Percentiles rank a stretch among this genome's conserved stretches.
Conservation (phyloP, 2,797 vertebrate species). For the Octomys mimax region DNA sequence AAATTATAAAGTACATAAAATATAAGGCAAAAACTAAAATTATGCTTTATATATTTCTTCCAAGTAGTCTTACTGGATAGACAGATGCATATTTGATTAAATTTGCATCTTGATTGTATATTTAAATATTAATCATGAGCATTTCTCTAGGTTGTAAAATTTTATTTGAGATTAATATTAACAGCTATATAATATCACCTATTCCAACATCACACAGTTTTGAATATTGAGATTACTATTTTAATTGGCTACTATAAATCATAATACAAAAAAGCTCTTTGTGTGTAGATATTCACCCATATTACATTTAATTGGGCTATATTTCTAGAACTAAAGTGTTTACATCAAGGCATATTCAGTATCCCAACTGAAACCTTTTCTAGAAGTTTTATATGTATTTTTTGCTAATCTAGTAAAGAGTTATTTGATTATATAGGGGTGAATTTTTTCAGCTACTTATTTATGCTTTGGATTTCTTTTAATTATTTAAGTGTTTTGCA, state of each 20-base stretch:
- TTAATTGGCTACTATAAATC: not conserved
- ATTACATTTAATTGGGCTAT: not conserved
- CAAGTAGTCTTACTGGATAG: not conserved
- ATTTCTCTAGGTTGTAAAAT: not conserved
- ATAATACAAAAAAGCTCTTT: not conserved
- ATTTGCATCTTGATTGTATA: not conserved
- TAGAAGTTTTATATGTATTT: not conserved
- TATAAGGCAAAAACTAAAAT: slow-evolving; percentile 32
- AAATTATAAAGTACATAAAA: not conserved
- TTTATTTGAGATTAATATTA: not conserved
- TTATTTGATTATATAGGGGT: not conserved
- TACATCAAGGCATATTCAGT: not conserved
- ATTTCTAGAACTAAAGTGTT: not conserved
- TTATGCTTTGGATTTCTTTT: not conserved
- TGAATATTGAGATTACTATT: not conserved
- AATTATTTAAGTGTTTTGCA: not conserved
- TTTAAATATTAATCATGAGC: slow-evolving; percentile 7
- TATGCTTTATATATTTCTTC: not conserved
- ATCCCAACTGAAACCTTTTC: not conserved
- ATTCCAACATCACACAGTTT: not conserved
- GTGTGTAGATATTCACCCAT: not conserved
- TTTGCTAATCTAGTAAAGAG: not conserved
- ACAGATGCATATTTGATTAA: not conserved
- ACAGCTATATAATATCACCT: not conserved
- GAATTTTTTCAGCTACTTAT: not conserved